phyloP scores from a whole-genome alignment of 2,113 vertebrate species.

The Notothenia rossii region DNA sequence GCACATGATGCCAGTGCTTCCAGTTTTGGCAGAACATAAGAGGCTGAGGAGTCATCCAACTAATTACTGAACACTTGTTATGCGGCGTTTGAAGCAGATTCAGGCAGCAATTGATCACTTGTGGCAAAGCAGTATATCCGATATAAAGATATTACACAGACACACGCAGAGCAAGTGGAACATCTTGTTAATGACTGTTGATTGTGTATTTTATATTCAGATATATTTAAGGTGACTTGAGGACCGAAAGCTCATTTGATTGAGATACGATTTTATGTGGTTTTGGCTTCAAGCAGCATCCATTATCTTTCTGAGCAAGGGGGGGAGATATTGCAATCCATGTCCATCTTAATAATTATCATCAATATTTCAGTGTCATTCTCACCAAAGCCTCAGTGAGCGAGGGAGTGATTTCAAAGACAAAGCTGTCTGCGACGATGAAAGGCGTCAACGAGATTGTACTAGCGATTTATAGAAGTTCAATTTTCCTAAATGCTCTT shows the following conservation, averaged over 20 bases:
- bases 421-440: constrained; percentile 53
- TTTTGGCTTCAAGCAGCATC: constrained; percentile 16
- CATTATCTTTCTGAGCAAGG: constrained; percentile 27
- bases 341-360: constrained; percentile 57
- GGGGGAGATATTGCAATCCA: constrained; percentile 12
- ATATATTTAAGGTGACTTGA: not conserved
- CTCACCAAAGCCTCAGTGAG: constrained; percentile 12
- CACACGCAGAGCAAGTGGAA: constrained; percentile 3
- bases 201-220: constrained; percentile 12
- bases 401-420: constrained; percentile 34
- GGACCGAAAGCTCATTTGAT: not conserved
- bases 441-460: constrained; percentile 31
- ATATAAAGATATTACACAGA: not conserved
- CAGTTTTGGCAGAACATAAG: constrained; percentile 62
- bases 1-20: constrained; percentile 49
- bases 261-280: constrained; percentile 12
- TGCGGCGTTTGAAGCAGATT: constrained; percentile 42
- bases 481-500: constrained; percentile 27
- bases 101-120: constrained; percentile 51
- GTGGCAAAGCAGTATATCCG: constrained; percentile 23
- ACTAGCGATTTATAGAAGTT: constrained; percentile 24
- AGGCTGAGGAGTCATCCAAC: constrained; percentile 59
- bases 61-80: constrained; percentile 65
- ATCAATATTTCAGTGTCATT: constrained; percentile 52
- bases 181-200: not conserved